These are phyloP conservation scores for Pangasius sanitwongsei DNA, from an alignment of 2,797 vertebrate species.

Conservation along the genomic window DNA sequence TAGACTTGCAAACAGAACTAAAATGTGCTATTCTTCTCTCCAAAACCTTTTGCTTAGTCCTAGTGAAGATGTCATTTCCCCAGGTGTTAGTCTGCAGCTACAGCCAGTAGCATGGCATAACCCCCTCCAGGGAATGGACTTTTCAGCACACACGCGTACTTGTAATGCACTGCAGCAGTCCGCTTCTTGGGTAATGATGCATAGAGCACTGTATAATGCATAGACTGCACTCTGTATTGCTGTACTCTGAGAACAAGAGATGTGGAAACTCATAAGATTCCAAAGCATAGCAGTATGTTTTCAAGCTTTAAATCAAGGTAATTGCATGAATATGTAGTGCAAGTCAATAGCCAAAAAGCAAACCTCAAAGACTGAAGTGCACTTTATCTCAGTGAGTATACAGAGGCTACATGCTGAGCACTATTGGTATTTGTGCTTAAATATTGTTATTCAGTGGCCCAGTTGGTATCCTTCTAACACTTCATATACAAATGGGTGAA, in stretches of 20 bases:
- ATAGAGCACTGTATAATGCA: slow-evolving; percentile 32
- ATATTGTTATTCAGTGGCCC: background rate
- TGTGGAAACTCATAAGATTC: background rate
- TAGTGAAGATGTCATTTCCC: slow-evolving; percentile 30
- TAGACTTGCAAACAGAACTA: background rate
- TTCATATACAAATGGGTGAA: background rate
- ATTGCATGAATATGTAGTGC: background rate
- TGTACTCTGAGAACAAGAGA: slow-evolving; percentile 29
- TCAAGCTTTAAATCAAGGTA: background rate
- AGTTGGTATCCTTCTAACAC: background rate
- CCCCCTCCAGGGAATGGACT: slow-evolving; percentile 23
- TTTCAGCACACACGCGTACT: slow-evolving; percentile 11
- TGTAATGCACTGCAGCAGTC: slow-evolving; percentile 27
- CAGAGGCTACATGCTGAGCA: background rate
- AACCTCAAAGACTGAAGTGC: background rate
- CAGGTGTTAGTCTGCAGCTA: slow-evolving; percentile 37
- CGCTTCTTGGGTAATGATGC: slow-evolving; percentile 23
- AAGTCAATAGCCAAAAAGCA: background rate
- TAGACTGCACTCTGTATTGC: slow-evolving; percentile 30
- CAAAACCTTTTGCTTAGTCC: slow-evolving; percentile 4
- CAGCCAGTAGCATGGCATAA: slow-evolving; percentile 60
- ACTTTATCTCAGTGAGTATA: background rate
- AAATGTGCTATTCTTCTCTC: background rate
- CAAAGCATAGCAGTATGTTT: slow-evolving; percentile 12
- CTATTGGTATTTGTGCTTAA: background rate